Conservation (phyloP, 2,113 vertebrate genomes). For the cattle (Bos taurus) region DNA sequence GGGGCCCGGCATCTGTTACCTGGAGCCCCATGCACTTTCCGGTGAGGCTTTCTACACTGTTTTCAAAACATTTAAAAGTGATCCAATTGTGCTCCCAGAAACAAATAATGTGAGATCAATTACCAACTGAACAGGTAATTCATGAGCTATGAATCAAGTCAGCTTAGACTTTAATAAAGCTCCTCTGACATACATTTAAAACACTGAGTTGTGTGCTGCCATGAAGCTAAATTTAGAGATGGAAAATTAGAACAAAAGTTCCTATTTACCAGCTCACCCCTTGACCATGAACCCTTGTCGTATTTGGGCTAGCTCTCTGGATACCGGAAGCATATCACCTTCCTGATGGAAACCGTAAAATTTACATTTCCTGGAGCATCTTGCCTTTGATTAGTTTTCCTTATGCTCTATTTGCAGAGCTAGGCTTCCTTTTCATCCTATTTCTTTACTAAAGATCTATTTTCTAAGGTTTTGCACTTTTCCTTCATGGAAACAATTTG, state of each 20-base stretch:
- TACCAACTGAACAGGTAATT: not conserved
- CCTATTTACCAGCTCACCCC: not conserved
- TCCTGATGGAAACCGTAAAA: not conserved
- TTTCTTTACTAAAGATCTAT: not conserved
- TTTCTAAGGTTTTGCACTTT: not conserved
- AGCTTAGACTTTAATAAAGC: not conserved
- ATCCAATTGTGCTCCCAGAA: not conserved
- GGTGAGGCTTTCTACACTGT: not conserved
- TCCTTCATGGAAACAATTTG: not conserved
- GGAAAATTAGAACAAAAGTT: not conserved
- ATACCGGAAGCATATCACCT: not conserved
- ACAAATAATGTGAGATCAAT: not conserved
- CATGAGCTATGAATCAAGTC: not conserved
- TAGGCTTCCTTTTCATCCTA: not conserved
- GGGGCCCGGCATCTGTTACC: rapidly evolving
- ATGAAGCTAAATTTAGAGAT: not conserved
- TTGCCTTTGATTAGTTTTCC: not conserved
- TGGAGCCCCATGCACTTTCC: not conserved
- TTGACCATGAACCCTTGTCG: not conserved
- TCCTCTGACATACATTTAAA: not conserved
- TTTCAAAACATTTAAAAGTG: not conserved
- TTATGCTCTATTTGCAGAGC: not conserved
- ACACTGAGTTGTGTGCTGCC: rapidly evolving
- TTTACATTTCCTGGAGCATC: not conserved
- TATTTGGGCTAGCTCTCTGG: not conserved